Conservation (phyloP, 2,888 invertebrate species). For the Volucella zonaria region DNA sequence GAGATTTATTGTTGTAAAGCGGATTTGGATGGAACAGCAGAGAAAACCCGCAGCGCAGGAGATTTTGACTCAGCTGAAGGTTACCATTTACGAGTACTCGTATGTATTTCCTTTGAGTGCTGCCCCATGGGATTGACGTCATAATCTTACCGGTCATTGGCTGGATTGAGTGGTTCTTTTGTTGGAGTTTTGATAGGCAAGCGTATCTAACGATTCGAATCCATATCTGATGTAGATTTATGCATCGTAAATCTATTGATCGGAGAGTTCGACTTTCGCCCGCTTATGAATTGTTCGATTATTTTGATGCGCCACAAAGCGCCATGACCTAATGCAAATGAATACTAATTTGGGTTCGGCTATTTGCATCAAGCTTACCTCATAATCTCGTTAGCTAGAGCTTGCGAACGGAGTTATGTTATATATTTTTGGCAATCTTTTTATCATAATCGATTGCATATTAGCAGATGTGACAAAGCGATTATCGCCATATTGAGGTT, state of each 20-base stretch:
- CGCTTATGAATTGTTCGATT: background rate
- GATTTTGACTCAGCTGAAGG: background rate
- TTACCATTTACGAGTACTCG: background rate
- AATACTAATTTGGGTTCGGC: slow-evolving; percentile 10
- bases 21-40: no score
- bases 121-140: slow-evolving; percentile 1
- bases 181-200: background rate
- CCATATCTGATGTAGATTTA: slow-evolving; percentile 47
- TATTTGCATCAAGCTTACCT: slow-evolving; percentile 4
- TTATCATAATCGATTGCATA: no score
- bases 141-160: background rate
- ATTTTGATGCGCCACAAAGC: slow-evolving; percentile 20
- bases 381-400: background rate
- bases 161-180: background rate
- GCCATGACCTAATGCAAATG: slow-evolving; percentile 28
- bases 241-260: slow-evolving; percentile 21
- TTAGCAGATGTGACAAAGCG: no score
- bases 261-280: slow-evolving; percentile 45
- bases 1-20: background rate
- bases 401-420: no score
- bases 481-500: no score
- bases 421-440: no score
- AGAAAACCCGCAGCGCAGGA: background rate
- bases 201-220: slow-evolving; percentile 24
- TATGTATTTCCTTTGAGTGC: background rate